Evolutionary conservation across 2,888 invertebrate species (phyloP), one percentile per base, ranked within the genome.

Genomic region (Apamea crenata): DNA sequence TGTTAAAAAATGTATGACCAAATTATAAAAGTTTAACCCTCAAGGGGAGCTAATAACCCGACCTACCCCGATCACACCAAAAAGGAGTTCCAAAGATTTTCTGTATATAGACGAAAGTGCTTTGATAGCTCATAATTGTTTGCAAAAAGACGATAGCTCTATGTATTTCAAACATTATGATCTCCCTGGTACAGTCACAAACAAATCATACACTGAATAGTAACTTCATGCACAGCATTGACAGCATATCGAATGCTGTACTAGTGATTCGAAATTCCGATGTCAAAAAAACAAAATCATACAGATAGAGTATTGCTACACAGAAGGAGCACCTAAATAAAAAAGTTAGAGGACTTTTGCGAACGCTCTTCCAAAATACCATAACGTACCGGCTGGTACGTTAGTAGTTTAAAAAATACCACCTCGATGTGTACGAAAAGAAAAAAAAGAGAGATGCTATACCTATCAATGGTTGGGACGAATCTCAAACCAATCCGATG

Each of bases 331-430:
- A 44, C 14, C 21, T 1, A 66, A 77, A 77, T 50, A 76, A 82
- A 82, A 82, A 70, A 56, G 29, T n/a, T 66, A 16, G 59, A 44
- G n/a, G 69, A 50, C 36, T 44, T 77, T 81, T 50, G 29, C 56
- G 56, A 78, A 67, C 56, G 21, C 56, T 68, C 16, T 84, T 82
- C 50, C 6, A 66, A 82, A 86, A 86, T 77, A 77, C 44, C 59
- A 18, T 61, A 66, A 47, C 50, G 44, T 72, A 67, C 74, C 36
- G 69, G 76, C 59, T 59, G n/a, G n/a, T n/a, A n/a, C n/a, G n/a
- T n/a, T n/a, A 71, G 56, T 65, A 53, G 56, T 71, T 84, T 71
- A 21, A 77, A 86, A 84, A 86, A 84, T 59, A 67, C 14, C 29
- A 59, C 59, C 29, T 68, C 44, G 44, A 40, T 76, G 59, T 68